phyloP scores from a whole-genome alignment of 2,888 invertebrate genomes.

The Acronicta psi region DNA sequence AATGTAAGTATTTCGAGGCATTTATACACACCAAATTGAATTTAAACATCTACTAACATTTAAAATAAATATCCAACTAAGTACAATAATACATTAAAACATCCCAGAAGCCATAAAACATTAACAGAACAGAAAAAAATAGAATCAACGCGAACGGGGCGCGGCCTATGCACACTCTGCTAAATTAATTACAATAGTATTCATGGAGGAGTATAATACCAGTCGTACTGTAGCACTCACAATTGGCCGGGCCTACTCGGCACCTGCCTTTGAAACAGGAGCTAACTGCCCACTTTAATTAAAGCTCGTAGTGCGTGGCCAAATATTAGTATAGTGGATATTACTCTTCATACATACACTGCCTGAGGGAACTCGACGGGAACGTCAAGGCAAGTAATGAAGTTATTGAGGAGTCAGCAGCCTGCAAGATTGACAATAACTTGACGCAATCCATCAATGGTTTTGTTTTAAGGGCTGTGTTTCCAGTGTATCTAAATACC shows the following conservation, averaged over 20 bases:
- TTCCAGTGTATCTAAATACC: too few relatives aligned
- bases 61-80: slow-evolving; percentile 31
- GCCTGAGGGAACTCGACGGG: too few relatives aligned
- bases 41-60: slow-evolving; percentile 14
- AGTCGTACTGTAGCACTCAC: slow-evolving; percentile 7
- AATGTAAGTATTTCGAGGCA: too few relatives aligned
- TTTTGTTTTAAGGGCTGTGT: too few relatives aligned
- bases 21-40: not conserved
- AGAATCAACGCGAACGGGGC: slow-evolving; percentile 19
- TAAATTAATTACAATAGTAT: slow-evolving; percentile 53
- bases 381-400: too few relatives aligned
- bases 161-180: slow-evolving; percentile 38
- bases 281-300: slow-evolving; percentile 37
- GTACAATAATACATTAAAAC: slow-evolving; percentile 31
- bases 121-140: slow-evolving; percentile 27
- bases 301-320: slow-evolving; percentile 22
- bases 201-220: slow-evolving; percentile 42
- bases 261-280: slow-evolving; percentile 35
- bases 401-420: too few relatives aligned
- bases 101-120: slow-evolving; percentile 39
- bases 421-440: too few relatives aligned
- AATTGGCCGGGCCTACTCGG: slow-evolving; percentile 30
- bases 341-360: slow-evolving; percentile 2
- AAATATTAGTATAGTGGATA: slow-evolving; percentile 26
- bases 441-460: too few relatives aligned